Evolutionary conservation across 2,113 vertebrate genomes (phyloP), one percentile per base, ranked within the genome.

Genomic region (Lipotes vexillifer): DNA sequence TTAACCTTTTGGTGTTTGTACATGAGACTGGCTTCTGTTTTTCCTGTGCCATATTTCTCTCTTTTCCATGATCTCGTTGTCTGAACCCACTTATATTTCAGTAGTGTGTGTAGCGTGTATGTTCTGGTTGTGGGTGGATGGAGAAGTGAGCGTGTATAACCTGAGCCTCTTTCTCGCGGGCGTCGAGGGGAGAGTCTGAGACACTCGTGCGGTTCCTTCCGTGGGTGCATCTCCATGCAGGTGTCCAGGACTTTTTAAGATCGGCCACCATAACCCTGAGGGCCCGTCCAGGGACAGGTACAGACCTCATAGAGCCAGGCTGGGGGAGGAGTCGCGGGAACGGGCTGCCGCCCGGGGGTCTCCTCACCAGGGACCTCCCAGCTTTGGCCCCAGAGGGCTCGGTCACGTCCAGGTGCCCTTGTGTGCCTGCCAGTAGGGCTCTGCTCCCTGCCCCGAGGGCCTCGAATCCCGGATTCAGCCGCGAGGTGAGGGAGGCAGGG

Each of bases 171-270:
- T 25, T 23, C 41, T 8, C 11, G 1, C 46, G 6, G 0, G 21
- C 15, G 31, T 9, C 0, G 2, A 2, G 23, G 36, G 61, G 44
- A 15, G 25, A 1, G 6, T n/a, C 75, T 78, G 20, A n/a, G 33
- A 36, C 2, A 20, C 20, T 2, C 0, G 3, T 7, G 75, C 2
- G 2, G 49, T 5, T 33, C 23, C 59, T 23, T 13, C 5, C 0
- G 27, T 27, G 68, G 11, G 12, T 15, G 59, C 0, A 0, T 15
- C 14, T 38, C 12, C 7, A 1, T 0, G 12, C n/a, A 9, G 8
- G 21, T 0, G 0, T 74, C 15, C 20, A 15, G 71, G 69, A 29
- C 12, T 23, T 12, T 38, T 38, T 5, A 4, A 44, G 31, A 20
- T 1, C 3, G 13, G 78, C 6, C 13, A 9, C n/a, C 2, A 2